Base-by-base conservation (phyloP, 2,113 vertebrate genomes). In the Salvelinus namaycush region DNA sequence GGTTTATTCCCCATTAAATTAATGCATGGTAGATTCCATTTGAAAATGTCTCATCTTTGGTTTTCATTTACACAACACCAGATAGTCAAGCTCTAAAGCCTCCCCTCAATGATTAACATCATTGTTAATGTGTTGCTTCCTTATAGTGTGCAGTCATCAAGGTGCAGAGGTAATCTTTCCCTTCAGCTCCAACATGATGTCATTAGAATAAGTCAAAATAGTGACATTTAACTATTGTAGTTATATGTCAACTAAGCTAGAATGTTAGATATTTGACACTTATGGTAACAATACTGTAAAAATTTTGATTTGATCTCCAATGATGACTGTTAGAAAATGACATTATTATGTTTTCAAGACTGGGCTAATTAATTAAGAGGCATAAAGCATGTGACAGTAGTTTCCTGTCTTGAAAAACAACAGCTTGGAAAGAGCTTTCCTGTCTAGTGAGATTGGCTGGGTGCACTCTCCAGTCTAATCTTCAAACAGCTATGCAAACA, bases 1-100 rank as follows among this genome's bases (percentile, higher is more conserved):
- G 20, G 18, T 62, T 24, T 65, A 48, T 27, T 65, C 54, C 24
- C 44, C 24, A 39, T 49, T 22, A 68, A 77, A 71, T 77, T 70
- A 77, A 48, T 71, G 59, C 57, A 48, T 65, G 31, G 24, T 34
- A 65, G 34, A 8, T 26, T 48, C 54, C 68, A 51, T 71, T 76
- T 76, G n/a, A 69, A 44, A 60, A 31, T 48, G 18, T 16, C 39
- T 34, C 34, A n/a, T 29, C 24, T 18, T 51, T 72, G 26, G n/a
- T 44, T 44, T 44, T 44, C 39, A 44, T 44, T 44, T 44, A 44
- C 39, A 44, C 39, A 11, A 11, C 9, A 44, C 39, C 39, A 44
- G 9, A 11, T 44, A 11, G 39, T 44, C 39, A 44, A 44, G 39
- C 39, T 11, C 9, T 11, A 44, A 12, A 1, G 39, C 39, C 39